Evolutionary conservation across 2,888 invertebrate species (phyloP), one percentile per base, ranked within the genome.

Genomic region (Drosophila neonasuta): DNA sequence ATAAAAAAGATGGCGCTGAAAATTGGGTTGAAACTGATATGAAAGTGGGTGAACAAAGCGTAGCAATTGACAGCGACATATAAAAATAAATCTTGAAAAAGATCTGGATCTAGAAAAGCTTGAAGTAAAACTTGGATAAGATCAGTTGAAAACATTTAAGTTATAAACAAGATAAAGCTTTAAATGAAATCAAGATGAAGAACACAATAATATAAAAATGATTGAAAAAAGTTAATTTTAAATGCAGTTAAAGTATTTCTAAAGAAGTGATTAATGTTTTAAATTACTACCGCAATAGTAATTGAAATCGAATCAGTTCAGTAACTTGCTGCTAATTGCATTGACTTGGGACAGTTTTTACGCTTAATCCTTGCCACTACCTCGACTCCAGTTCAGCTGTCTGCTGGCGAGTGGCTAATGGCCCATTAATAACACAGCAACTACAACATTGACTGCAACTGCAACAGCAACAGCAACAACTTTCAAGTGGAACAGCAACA

Each of bases 401-500:
- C 30, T 30, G 15, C 44, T 59, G 55, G 17, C 20, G 24, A 50
- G 46, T 54, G 64, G 50, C 72, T 75, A 72, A 69, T 63, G 67
- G 59, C 59, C 54, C 66, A 71, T 67, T 64, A 70, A 54, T 59
- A 64, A 58, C 72, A 50, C 39, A 41, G 15, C 39, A 39, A 39
- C 13, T 15, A 39, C 39, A 39, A 6, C 11, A 24, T 24, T 32
- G 8, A 45, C 65, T 65, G 45, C 36, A 62, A 57, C 29, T 65
- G 45, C 36, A 62, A 57, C 36, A 51, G 9, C 29, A 61, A 46
- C 57, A 39, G 32, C 54, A 50, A 8, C 75, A 67, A 20, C 50
- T 49, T 46, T 49, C 56, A 63, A 66, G 51, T 49, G 63, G 67
- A 62, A 60, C 60, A 54, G 13, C 60, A 44, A 68, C 67, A 73